Base-by-base conservation (phyloP, 2,113 vertebrate genomes). In the Canis aureus region DNA sequence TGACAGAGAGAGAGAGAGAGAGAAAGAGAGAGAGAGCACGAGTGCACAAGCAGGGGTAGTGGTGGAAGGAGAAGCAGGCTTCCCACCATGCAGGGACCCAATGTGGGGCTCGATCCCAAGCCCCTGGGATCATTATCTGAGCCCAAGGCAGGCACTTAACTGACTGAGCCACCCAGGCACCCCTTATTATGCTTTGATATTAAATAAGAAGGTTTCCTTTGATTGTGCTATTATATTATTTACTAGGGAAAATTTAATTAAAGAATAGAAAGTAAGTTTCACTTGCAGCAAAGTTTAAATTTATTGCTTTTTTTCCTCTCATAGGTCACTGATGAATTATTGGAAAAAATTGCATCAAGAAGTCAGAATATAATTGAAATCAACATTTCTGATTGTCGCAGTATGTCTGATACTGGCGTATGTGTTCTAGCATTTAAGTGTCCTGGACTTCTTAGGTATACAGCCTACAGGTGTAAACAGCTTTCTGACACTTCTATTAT, bases 311-410 rank as follows among this genome's bases (percentile, higher is more conserved):
- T 92, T 96, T 97, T 81, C 82, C 82, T n/a, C 87, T 98, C 89
- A 51, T 95, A 99, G 99, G 99, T 99, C 73, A 99, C 99, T 51
- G 99, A 99, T 98, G 99, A 99, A 79, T 98, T 99, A 66, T 98
- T 99, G 98, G 99, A 99, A 98, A 99, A 99, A 99, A 99, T 99
- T 98, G 99, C 99, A 23, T 99, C 99, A 62, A 99, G 99, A 98
- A 99, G 99, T 97, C 99, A 99, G 98, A 99, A 99, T 97, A 99
- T 99, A 98, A 99, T 99, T 16, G 99, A 99, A 99, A 99, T 99
- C 73, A 99, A 99, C 98, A 99, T 99, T 98, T 99, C 99, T 3
- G 99, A 99, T 98, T 99, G 99, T 97, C 99, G 99, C 89, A 99
- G 99, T 89, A 99, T 99, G 43, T 99, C 99, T 92, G 99, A 99